Evolutionary conservation across 1,140 invertebrate species (phyloP).

Genomic region (Delia radicum): DNA sequence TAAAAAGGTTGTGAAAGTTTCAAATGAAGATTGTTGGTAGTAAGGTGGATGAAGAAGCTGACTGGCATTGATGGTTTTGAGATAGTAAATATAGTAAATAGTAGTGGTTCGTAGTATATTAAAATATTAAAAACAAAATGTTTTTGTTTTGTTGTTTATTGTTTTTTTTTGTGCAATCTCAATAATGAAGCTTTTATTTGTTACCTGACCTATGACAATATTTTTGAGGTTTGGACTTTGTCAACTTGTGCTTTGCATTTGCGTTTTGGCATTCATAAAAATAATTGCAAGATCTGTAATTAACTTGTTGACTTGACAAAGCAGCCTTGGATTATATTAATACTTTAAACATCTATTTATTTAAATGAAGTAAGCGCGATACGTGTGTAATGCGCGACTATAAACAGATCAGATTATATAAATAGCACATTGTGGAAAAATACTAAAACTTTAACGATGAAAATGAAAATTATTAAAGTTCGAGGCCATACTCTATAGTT

Average conservation of each 20-base stretch:
- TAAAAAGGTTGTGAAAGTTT: constrained; percentile 1
- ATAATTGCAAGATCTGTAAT: neutral
- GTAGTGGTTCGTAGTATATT: neutral
- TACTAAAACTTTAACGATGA: too few species aligned
- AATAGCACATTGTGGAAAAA: too few species aligned
- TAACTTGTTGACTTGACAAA: neutral
- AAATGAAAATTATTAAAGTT: too few species aligned
- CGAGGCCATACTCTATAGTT: too few species aligned
- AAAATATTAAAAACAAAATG: neutral
- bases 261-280: neutral
- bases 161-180: neutral
- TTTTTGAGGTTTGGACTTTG: neutral
- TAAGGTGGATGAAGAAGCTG: neutral
- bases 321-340: too few species aligned
- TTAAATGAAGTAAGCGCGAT: too few species aligned
- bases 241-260: neutral
- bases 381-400: too few species aligned
- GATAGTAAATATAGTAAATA: too few species aligned
- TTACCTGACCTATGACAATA: neutral
- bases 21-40: neutral
- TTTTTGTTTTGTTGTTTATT: neutral
- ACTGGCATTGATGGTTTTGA: neutral
- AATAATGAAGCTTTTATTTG: neutral
- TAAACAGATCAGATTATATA: too few species aligned
- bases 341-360: too few species aligned